These are phyloP conservation scores for Sterna hirundo DNA, from an alignment of 2,113 vertebrate genomes.

Conservation along the genomic window DNA sequence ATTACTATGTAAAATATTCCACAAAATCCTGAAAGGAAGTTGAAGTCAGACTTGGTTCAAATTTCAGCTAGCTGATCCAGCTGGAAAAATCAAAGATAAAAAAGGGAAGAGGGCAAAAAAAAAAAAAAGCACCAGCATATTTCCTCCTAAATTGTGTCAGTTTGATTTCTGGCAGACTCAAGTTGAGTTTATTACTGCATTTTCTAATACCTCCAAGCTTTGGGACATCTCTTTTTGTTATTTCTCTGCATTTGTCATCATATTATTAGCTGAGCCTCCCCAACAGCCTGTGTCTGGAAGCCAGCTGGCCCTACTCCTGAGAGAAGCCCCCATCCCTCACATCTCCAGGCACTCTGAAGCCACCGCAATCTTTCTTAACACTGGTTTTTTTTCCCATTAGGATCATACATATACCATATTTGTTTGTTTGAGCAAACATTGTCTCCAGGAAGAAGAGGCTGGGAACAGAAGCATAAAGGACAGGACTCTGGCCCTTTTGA, in stretches of 20 bases:
- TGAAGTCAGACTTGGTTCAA: neutral
- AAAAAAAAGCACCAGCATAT: neutral
- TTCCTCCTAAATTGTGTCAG: neutral
- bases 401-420: neutral
- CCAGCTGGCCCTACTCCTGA: neutral
- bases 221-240: neutral
- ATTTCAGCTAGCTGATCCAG: neutral
- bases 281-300: neutral
- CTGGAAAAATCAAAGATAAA: constrained; percentile 16
- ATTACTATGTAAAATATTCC: neutral
- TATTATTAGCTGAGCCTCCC: neutral
- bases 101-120: neutral
- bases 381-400: neutral
- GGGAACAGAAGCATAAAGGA: neutral
- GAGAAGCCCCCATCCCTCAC: neutral
- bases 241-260: neutral
- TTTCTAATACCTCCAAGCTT: neutral
- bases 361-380: neutral
- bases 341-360: neutral
- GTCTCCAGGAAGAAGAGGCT: neutral
- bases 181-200: neutral
- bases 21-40: neutral
- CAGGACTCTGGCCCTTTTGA: neutral
- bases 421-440: neutral
- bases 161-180: neutral